Evolutionary conservation across 2,797 vertebrate genomes (phyloP).

Genomic region (Etheostoma nigrum): DNA sequence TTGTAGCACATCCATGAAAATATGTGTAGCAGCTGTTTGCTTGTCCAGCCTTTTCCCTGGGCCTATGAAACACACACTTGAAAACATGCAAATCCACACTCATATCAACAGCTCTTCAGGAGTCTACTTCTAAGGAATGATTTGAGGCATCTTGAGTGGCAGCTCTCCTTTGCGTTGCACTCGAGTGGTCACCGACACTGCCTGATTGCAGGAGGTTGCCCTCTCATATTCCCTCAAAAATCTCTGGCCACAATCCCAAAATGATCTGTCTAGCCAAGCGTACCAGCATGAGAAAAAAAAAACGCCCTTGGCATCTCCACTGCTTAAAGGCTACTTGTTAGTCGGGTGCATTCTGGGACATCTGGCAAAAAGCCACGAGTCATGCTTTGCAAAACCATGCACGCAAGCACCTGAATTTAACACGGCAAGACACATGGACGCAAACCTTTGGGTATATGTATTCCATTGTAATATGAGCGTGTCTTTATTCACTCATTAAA

Average conservation of each 20-base stretch:
- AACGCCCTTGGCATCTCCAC: constrained; percentile 38
- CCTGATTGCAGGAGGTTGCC: constrained; percentile 71
- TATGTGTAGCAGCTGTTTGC: constrained; percentile 61
- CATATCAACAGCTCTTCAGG: constrained; percentile 51
- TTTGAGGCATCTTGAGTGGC: constrained; percentile 64
- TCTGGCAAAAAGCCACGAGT: constrained; percentile 55
- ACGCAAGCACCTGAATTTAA: constrained; percentile 47
- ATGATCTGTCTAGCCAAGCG: constrained; percentile 61
- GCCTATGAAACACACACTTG: constrained; percentile 16
- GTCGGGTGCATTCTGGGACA: constrained; percentile 48
- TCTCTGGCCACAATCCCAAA: constrained; percentile 68
- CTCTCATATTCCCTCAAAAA: constrained; percentile 74
- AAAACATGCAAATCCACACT: constrained; percentile 14
- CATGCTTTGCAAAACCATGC: constrained; percentile 37
- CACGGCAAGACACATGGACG: constrained; percentile 26
- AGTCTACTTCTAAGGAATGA: constrained; percentile 51
- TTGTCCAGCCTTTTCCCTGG: constrained; percentile 23
- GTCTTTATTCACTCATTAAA: neutral
- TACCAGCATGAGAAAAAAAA: constrained; percentile 46
- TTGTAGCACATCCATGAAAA: constrained; percentile 41
- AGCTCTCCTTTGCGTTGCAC: constrained; percentile 59
- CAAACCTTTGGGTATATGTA: constrained; percentile 4
- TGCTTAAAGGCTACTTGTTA: constrained; percentile 60
- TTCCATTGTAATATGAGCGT: neutral
- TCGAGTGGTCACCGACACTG: constrained; percentile 69